Conservation (phyloP, 1,140 invertebrate species). For the Caenorhabditis brenneri region DNA sequence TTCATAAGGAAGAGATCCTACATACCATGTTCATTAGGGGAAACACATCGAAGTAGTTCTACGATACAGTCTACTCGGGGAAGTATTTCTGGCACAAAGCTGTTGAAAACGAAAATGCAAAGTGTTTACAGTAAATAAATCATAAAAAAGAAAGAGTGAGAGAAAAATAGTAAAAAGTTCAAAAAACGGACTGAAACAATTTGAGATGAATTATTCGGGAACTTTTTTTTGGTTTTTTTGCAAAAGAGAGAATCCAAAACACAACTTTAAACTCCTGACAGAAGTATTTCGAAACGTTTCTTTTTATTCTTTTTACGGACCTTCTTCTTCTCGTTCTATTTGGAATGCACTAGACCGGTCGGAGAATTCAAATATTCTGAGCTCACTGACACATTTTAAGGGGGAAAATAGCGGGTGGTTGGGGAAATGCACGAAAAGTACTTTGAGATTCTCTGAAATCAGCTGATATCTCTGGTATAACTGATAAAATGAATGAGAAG, state of each 20-base stretch:
- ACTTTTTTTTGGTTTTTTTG: too few species aligned
- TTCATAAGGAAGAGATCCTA: too few species aligned
- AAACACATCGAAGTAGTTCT: too few species aligned
- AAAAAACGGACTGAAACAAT: background rate
- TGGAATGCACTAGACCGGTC: conserved; percentile 12
- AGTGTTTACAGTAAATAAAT: too few species aligned
- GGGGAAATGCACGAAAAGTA: conserved; percentile 5
- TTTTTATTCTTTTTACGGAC: background rate
- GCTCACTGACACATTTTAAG: conserved; percentile 31
- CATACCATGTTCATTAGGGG: too few species aligned
- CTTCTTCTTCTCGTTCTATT: background rate
- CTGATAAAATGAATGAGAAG: too few species aligned
- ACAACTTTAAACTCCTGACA: background rate
- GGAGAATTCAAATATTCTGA: conserved; percentile 21
- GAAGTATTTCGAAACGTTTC: background rate
- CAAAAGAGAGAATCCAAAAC: background rate
- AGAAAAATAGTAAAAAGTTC: background rate
- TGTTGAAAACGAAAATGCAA: too few species aligned
- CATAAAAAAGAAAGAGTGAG: background rate
- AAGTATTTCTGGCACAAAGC: too few species aligned
- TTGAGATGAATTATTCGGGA: background rate
- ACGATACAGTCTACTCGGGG: too few species aligned
- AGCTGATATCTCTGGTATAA: background rate
- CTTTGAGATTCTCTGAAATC: conserved; percentile 11
- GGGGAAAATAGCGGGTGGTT: background rate